Evolutionary conservation across 2,797 vertebrate genomes (phyloP).

Genomic region (Petrocephalus sullivani): DNA sequence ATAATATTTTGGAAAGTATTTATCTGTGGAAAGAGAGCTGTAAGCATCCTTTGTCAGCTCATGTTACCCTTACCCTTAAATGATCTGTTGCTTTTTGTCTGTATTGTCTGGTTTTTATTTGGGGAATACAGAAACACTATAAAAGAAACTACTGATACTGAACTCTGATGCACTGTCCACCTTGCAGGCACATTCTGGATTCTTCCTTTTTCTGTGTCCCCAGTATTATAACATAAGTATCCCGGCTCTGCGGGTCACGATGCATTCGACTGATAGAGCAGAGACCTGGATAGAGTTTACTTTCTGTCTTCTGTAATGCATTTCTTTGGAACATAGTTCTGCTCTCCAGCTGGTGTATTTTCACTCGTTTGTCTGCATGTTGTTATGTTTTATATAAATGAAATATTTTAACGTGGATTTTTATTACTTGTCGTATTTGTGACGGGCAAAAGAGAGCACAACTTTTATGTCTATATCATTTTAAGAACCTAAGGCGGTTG

Average conservation of each 20-base stretch:
- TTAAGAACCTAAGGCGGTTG: background rate
- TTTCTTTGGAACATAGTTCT: background rate
- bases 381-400: background rate
- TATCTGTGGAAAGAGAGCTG: background rate
- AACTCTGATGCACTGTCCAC: constrained; percentile 1
- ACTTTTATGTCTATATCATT: background rate
- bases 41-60: background rate
- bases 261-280: background rate
- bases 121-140: background rate
- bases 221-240: background rate
- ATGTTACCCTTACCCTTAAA: background rate
- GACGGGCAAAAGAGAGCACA: background rate
- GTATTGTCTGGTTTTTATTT: background rate
- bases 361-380: background rate
- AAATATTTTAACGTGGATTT: background rate
- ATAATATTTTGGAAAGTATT: background rate
- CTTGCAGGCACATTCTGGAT: background rate
- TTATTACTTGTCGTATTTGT: background rate
- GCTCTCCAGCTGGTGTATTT: background rate
- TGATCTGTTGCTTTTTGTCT: background rate
- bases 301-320: background rate
- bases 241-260: background rate
- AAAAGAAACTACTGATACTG: background rate
- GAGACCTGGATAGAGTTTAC: background rate
- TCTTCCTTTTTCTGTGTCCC: background rate